phyloP scores from a whole-genome alignment of 2,888 invertebrate species.

The Rhorus exstirpatorius region DNA sequence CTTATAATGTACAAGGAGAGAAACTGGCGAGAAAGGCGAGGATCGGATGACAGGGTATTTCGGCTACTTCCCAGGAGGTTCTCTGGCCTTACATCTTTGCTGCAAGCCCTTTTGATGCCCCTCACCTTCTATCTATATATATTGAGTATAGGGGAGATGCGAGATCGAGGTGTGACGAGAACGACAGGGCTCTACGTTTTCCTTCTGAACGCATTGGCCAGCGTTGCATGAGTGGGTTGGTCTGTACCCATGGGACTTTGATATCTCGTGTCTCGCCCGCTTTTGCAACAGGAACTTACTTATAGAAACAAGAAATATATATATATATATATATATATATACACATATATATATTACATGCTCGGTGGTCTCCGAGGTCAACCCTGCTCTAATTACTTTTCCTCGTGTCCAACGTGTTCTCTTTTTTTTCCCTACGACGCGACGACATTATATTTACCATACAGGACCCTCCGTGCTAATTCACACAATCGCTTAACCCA shows the following conservation, averaged over 20 bases:
- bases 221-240: constrained; percentile 70
- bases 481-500: neutral
- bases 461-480: neutral
- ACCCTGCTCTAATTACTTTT: constrained; percentile 74
- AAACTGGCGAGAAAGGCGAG: constrained; percentile 72
- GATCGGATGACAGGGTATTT: constrained; percentile 80
- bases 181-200: constrained; percentile 73
- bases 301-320: constrained; percentile 65
- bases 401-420: constrained; percentile 24
- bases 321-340: constrained; percentile 14
- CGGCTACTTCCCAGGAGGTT: constrained; percentile 71
- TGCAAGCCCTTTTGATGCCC: constrained; percentile 68
- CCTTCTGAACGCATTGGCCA: constrained; percentile 72
- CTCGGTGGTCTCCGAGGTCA: constrained; percentile 35
- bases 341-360: too few relatives aligned
- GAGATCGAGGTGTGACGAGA: constrained; percentile 78
- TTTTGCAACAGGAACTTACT: constrained; percentile 68
- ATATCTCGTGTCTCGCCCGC: constrained; percentile 53
- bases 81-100: constrained; percentile 30
- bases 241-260: constrained; percentile 77
- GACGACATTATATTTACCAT: constrained; percentile 20
- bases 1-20: constrained; percentile 20
- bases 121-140: constrained; percentile 64
- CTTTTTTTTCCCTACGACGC: constrained; percentile 9
- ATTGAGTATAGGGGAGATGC: constrained; percentile 68